A percentile compares a stretch with the other conserved stretches of the same genome.
Conservation (phyloP, 2,888 invertebrate species). For the Drosophila lutescens region DNA sequence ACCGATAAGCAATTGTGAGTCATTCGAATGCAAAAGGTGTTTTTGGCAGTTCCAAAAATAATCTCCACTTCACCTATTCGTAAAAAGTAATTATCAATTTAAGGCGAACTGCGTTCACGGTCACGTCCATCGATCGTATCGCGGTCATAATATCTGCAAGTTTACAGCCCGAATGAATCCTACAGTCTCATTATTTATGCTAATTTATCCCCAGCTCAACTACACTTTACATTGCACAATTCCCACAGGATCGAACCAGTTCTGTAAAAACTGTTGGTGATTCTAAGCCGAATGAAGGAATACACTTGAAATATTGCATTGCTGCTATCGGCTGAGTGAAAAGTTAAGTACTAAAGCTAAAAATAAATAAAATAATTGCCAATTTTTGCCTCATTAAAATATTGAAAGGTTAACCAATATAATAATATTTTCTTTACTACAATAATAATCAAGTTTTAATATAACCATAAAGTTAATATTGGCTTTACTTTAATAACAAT, state of each 20-base stretch:
- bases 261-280: not conserved
- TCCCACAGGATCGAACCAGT: conserved; percentile 38
- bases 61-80: conserved; percentile 5
- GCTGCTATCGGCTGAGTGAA: too few relatives aligned
- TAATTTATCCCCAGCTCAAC: conserved; percentile 15
- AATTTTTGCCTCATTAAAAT: not conserved
- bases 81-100: conserved; percentile 20
- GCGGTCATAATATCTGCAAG: conserved; percentile 23
- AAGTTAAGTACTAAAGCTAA: too few relatives aligned
- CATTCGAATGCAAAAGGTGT: conserved; percentile 7
- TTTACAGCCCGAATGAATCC: conserved; percentile 21
- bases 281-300: conserved; percentile 2
- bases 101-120: conserved; percentile 28
- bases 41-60: conserved; percentile 26
- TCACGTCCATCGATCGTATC: conserved; percentile 33
- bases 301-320: not conserved
- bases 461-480: not conserved
- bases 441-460: too few relatives aligned
- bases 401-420: too few relatives aligned
- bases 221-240: conserved; percentile 12
- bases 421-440: not conserved
- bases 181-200: conserved; percentile 31
- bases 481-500: not conserved
- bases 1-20: conserved; percentile 29
- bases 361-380: not conserved